A percentile compares a stretch with the other conserved stretches of the same genome.
These are phyloP conservation scores for Peromyscus californicus DNA, from an alignment of 2,113 vertebrate genomes.

Conservation along the genomic window DNA sequence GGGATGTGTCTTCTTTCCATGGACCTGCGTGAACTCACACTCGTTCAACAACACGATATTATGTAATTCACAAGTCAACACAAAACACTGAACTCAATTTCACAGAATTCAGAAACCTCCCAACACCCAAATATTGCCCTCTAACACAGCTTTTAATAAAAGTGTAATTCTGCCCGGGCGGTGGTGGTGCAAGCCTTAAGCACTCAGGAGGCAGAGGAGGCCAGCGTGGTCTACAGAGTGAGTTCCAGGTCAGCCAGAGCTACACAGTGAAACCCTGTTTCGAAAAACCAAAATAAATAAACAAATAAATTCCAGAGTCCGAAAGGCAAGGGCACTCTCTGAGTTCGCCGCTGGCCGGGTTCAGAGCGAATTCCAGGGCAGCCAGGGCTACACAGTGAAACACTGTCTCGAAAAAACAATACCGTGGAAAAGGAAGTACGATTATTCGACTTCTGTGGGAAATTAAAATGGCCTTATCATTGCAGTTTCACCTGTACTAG, in stretches of 20 bases:
- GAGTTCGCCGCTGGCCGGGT: neutral
- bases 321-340: neutral
- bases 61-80: neutral
- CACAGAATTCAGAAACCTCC: neutral
- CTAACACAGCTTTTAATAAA: neutral
- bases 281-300: neutral
- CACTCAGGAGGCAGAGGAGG: neutral
- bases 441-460: neutral
- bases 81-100: slow-evolving; percentile 38
- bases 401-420: neutral
- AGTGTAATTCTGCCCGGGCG: neutral
- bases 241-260: neutral
- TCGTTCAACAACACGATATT: neutral
- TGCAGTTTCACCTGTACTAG: neutral
- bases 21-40: too few relatives aligned
- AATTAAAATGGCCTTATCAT: neutral
- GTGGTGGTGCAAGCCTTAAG: neutral
- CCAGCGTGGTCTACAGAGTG: neutral
- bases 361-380: neutral
- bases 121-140: neutral
- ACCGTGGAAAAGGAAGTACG: neutral
- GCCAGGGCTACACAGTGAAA: neutral
- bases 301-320: neutral
- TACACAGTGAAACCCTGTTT: neutral
- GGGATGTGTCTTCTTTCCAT: too few relatives aligned